Base-by-base conservation (phyloP, 2,888 invertebrate species). In the Fragum fragum region DNA sequence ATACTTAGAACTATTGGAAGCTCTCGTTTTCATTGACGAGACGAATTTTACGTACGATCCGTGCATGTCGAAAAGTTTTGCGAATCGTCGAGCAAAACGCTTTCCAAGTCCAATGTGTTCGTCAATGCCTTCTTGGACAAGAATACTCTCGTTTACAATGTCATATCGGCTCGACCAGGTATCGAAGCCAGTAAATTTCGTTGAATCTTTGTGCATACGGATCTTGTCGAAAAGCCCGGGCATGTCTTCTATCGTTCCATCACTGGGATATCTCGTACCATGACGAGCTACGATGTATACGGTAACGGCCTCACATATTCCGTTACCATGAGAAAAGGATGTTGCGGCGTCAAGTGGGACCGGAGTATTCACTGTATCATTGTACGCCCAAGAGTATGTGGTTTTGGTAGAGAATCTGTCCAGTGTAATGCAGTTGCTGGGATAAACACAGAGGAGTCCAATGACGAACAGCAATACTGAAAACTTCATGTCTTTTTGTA, bases 381-480 rank as follows among this genome's bases (percentile, higher is more conserved):
- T 57, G 47, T 75, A 47, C 5, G 82, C 70, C 85, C 85, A 85
- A 2, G 74, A 42, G 29, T 85, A 85, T 21, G 73, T 28, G 1
- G 85, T 85, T 47, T 85, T 85, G 2, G 78, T 63, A 11, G 75
- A 39, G 59, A 85, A 85, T 18, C 73, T 82, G 63, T 80, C 85
- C 77, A 74, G 77, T 42, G 39, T 55, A 5, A 76, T 61, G 11
- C 23, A 21, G 36, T 26, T 47, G 14, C 3, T 47, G n/a, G n/a
- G 47, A 47, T 9, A n/a, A n/a, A 14, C 47, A 9, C 47, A 5
- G n/a, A 47, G 47, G 14, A 14, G 14, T 47, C 47, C 47, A 3
- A 47, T 3, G 2, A n/a, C 7, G 16, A 47, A 16, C 5, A 47
- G 7, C 18, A 47, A 47, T 3, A 16, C 14, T 47, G n/a, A 9